Base-by-base conservation (phyloP, 2,113 vertebrate genomes). In the Hypomesus transpacificus region DNA sequence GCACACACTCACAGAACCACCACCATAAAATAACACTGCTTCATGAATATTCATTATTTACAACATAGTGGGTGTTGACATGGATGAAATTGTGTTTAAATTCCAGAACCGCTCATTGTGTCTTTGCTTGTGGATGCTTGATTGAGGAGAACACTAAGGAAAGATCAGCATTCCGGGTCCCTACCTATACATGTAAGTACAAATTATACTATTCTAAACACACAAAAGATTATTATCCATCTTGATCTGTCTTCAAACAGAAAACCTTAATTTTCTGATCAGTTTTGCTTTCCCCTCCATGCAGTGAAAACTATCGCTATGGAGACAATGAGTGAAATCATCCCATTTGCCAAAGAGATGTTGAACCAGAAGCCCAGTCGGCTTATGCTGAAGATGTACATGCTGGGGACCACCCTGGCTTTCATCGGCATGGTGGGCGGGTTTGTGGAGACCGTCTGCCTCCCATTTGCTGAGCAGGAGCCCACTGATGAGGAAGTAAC, bases 311-410 rank as follows among this genome's bases (percentile, higher is more conserved):
- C 31, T 31, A 20, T 50, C 7, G 77, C 51, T 1, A 98, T 97
- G 96, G 93, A 94, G 34, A 89, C 85, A 9, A 78, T 94, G 62
- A 90, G 90, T 0, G 94, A 97, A 86, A 84, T 97, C 80, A 89
- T 97, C 65, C 94, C 94, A 4, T 96, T 98, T 8, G 93, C 92
- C 57, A 95, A 84, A 51, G 94, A 96, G 74, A 87, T 97, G 88
- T 80, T 96, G 68, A 81, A 85, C 71, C 93, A 94, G 90, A 91
- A 84, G 84, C 89, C 93, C 75, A 89, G 73, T 75, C 82, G 92
- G 66, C 83, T 91, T 56, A 89, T 95, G 89, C 71, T 96, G 74
- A 97, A 94, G 89, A 84, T 98, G 78, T 98, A 96, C 78, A 20
- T 94, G 89, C 83, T 97, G 66, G 96, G 97, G 83, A 91, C 94